Base-by-base conservation (phyloP, 2,888 invertebrate genomes). In the Tachina fera region DNA sequence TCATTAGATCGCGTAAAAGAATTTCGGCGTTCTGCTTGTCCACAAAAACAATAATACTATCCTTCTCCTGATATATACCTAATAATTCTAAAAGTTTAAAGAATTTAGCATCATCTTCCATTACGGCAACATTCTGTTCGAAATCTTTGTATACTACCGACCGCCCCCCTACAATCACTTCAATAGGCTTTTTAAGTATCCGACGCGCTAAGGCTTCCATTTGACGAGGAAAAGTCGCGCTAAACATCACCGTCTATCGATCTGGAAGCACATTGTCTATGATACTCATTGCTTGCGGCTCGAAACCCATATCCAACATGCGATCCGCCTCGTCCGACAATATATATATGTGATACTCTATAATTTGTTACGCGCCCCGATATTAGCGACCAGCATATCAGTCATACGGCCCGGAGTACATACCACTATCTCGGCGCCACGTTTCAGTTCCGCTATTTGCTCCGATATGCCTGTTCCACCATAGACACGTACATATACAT, bases 241-340 rank as follows among this genome's bases (percentile, higher is more conserved):
- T 98, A 93, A 99, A 99, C 96, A 99, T 97, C 14, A 99, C 99
- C 0, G 99, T 99, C 93, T 99, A 99, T 68, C 99, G 93, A 92
- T 99, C 99, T 0, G 99, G 99, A 41, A 99, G 94, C 0, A 99
- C 96, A 92, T 99, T 99, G 92, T 99, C 99, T 88, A 99, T 97
- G 78, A 99, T 99, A 89, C 98, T 95, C 98, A 98, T 99, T 8
- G 93, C 93, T 87, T 93, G 93, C 39, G 93, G 93, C 83, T 99
- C 99, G 92, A 99, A 99, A 19, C 99, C 99, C 98, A 99, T 99
- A 92, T 99, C 99, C 92, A 99, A 99, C 99, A 99, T 99, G 58
- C 99, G 94, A 93, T 99, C 99, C 0, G 99, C 99, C 93, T 99
- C 99, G 92, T 99, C 99, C 51, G 99, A 93, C 1, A 99, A 60